Percentiles rank a stretch among this genome's conserved stretches.
These are phyloP conservation scores for Cerceris rybyensis DNA, from an alignment of 2,888 invertebrate genomes.

Conservation along the genomic window DNA sequence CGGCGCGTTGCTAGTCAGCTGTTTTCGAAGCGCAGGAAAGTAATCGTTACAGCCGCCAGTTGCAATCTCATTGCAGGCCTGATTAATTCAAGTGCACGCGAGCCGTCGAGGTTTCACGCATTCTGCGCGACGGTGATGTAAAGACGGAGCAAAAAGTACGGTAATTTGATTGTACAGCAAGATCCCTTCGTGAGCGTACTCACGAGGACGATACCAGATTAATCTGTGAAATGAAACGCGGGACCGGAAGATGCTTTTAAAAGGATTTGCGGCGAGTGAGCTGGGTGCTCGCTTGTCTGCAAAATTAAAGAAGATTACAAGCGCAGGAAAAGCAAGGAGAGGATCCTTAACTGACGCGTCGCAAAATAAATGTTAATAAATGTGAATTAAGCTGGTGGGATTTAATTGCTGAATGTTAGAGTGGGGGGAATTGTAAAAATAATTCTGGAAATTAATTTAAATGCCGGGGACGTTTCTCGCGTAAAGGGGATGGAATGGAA, in stretches of 20 bases:
- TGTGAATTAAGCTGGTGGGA: background rate
- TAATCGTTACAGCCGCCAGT: conserved; percentile 19
- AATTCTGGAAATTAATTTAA: background rate
- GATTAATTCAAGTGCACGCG: conserved; percentile 31
- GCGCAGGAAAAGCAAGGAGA: background rate
- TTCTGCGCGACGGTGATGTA: background rate
- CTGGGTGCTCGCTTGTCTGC: background rate
- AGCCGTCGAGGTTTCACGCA: background rate
- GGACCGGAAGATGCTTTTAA: conserved; percentile 7
- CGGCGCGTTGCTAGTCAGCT: background rate
- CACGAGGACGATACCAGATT: conserved; percentile 4
- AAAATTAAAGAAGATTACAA: conserved; percentile 4
- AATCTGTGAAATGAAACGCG: background rate
- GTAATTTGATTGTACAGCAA: conserved; percentile 42
- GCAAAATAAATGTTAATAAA: conserved; percentile 1
- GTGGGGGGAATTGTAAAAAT: background rate
- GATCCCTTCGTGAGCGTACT: background rate
- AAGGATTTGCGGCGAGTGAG: conserved; percentile 2
- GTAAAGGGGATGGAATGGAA: background rate
- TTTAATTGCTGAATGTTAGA: background rate
- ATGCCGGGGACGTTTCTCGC: background rate
- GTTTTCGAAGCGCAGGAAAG: conserved; percentile 13
- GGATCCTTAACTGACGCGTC: background rate
- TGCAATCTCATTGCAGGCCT: conserved; percentile 26
- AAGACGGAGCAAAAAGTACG: conserved; percentile 19